These are phyloP conservation scores for Premnoplex brunnescens DNA, from an alignment of 2,797 vertebrate genomes.

Conservation along the genomic window DNA sequence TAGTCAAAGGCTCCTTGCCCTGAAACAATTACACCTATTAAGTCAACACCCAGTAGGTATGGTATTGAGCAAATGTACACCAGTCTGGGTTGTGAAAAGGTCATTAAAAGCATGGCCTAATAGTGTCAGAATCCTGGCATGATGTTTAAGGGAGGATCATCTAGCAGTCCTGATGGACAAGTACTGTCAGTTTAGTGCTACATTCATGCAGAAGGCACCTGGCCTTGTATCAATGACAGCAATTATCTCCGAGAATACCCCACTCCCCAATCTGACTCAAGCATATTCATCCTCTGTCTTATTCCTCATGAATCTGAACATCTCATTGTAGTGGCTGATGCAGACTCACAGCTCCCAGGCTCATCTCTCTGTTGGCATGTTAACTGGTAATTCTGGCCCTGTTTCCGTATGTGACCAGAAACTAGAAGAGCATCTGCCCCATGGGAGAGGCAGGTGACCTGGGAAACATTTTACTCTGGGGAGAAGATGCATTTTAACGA, in stretches of 20 bases:
- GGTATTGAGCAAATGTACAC: neutral
- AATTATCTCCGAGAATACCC: conserved; percentile 5
- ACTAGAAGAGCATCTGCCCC: neutral
- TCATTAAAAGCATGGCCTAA: neutral
- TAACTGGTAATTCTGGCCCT: neutral
- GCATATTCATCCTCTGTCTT: neutral
- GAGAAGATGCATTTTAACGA: neutral
- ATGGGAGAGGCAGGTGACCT: neutral
- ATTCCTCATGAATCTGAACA: neutral
- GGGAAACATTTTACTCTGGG: neutral
- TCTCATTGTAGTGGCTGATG: neutral
- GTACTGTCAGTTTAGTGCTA: neutral
- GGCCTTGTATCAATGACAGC: neutral
- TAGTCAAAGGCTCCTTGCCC: neutral
- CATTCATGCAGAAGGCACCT: neutral
- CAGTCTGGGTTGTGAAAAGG: neutral
- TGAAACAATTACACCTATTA: neutral
- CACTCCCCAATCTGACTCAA: neutral
- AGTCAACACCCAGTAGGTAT: neutral
- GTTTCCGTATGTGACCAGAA: neutral
- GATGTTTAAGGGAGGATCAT: neutral
- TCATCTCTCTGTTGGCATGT: neutral
- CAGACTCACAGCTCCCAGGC: neutral
- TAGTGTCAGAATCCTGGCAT: neutral
- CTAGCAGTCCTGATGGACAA: neutral